Base-by-base conservation (phyloP, 2,888 invertebrate genomes). In the Harpagoxenus sublaevis region DNA sequence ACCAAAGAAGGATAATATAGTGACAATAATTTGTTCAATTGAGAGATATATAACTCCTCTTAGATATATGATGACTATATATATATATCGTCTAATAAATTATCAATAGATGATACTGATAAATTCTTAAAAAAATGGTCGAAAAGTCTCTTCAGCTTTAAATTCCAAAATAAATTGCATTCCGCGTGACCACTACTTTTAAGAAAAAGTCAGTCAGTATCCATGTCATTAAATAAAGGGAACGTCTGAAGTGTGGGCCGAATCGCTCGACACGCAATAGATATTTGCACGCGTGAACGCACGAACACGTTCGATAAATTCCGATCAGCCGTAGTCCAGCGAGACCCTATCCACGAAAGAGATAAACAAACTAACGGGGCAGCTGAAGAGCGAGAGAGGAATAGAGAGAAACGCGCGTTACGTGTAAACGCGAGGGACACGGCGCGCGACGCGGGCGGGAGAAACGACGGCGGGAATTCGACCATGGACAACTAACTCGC, bases 401-500 rank as follows among this genome's bases (percentile, higher is more conserved):
- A 65, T 12, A 8, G 42, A 48, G 55, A 66, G 60, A 78, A 57
- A 55, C 71, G 48, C 60, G 48, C 48, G 79, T 71, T 71, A 83
- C 51, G 68, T 68, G 62, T 66, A 77, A 78, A 77, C 77, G 78
- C 53, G 68, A 23, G 42, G 84, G 68, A 68, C 48, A 35, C n/a
- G 42, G 31, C 23, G 23, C 23, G 23, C n/a, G 42, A 23, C 23
- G 23, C 23, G 23, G 23, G 23, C 18, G 60, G 57, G 70, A 84
- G 86, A 78, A 83, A 84, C 83, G 87, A 87, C 87, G 88, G 83
- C 90, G 87, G 86, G 84, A 90, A 86, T 89, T 89, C 90, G 77
- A 89, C 84, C 90, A 91, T 89, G 90, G 92, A 91, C 92, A 92
- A 91, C 91, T 92, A 92, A 93, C 92, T 92, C 91, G 84, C 92